These are phyloP conservation scores for Hirtodrosophila cameraria DNA, from an alignment of 2,888 invertebrate genomes.

Conservation along the genomic window DNA sequence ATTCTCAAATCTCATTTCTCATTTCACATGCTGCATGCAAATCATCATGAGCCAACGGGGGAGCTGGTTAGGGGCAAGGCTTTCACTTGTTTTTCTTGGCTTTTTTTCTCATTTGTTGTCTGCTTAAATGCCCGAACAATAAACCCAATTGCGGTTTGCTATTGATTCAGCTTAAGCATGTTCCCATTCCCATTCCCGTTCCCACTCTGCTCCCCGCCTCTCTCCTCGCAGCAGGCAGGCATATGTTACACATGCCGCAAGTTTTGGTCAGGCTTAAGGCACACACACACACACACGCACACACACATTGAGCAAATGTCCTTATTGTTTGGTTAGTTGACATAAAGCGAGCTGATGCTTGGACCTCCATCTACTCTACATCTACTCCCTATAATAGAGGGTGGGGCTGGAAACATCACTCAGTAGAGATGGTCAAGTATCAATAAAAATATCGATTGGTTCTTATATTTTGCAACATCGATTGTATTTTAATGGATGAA, in stretches of 20 bases:
- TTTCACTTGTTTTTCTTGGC: background rate
- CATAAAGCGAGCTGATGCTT: conserved; percentile 18
- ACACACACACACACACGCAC: background rate
- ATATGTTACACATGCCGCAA: conserved; percentile 58
- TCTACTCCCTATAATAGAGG: background rate
- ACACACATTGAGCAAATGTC: conserved; percentile 10
- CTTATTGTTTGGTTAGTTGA: conserved; percentile 38
- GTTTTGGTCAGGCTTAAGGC: conserved; percentile 6
- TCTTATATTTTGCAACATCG: too few relatives aligned
- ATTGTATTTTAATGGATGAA: too few relatives aligned
- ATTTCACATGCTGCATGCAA: conserved; percentile 41
- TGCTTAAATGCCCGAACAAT: conserved; percentile 43
- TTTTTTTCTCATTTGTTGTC: conserved; percentile 52
- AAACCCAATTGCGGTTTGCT: conserved; percentile 49
- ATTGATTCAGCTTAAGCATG: conserved; percentile 61
- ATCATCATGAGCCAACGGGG: conserved; percentile 34
- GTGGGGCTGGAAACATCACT: too few relatives aligned
- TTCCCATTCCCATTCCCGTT: too few relatives aligned
- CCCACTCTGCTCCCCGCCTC: background rate
- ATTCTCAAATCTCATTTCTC: too few relatives aligned
- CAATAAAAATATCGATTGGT: too few relatives aligned
- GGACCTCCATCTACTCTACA: background rate
- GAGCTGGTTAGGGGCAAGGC: background rate
- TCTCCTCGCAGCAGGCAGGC: conserved; percentile 25
- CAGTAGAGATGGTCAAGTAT: too few relatives aligned